Base-by-base conservation (phyloP, 1,140 invertebrate genomes). In the Trissolcus basalis region DNA sequence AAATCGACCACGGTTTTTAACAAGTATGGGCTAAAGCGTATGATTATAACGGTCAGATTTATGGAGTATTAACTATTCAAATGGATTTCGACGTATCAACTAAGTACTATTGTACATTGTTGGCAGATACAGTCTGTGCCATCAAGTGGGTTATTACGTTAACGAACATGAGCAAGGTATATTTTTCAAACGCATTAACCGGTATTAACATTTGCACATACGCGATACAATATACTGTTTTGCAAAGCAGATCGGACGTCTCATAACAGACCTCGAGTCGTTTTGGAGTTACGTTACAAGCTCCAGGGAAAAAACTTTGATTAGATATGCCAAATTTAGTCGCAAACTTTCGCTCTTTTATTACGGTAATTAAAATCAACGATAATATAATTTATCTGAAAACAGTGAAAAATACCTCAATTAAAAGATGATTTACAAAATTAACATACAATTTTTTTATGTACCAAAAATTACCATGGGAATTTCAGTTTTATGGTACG, bases 401-500 rank as follows among this genome's bases (percentile, higher is more conserved):
- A n/a, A 6, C 19, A 3, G 19, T 27, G 19, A 27, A 3, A 1
- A 27, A 27, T 27, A 27, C 19, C 19, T 27, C 19, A 27, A 27
- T 27, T 27, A 6, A 27, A 27, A 27, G 6, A n/a, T n/a, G n/a
- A n/a, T n/a, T n/a, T n/a, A n/a, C n/a, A n/a, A n/a, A n/a, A n/a
- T n/a, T n/a, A n/a, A n/a, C n/a, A n/a, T n/a, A n/a, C n/a, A n/a
- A n/a, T n/a, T n/a, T n/a, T n/a, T n/a, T n/a, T n/a, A n/a, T n/a
- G n/a, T n/a, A n/a, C n/a, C n/a, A 27, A 27, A 27, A 1, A 27
- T 27, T 27, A n/a, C n/a, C 11, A 19, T 49, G 32, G 32, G 32
- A n/a, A 49, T 51, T 51, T 51, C 11, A 51, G 49, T 12, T 4
- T 10, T 51, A 14, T 53, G 50, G 50, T 53, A 53, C 11, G 35